Conservation (phyloP, 2,797 vertebrate genomes). For the Enteromius viviparus region DNA sequence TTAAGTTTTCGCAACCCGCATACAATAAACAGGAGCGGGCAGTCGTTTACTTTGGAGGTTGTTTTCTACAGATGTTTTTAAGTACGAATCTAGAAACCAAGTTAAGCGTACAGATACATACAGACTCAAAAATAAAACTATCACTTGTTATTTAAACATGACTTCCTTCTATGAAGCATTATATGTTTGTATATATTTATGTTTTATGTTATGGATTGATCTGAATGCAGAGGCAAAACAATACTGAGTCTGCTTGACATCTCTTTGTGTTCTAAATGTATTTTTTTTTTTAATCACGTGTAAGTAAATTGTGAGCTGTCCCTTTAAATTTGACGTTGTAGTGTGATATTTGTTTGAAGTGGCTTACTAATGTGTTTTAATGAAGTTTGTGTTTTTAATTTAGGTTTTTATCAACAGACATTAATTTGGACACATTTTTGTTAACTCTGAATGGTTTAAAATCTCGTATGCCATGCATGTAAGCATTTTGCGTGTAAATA, state of each 20-base stretch:
- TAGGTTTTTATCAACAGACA: background rate
- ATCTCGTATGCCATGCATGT: background rate
- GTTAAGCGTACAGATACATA: no score
- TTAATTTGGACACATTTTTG: background rate
- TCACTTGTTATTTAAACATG: no score
- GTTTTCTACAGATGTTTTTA: background rate
- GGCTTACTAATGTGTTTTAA: background rate
- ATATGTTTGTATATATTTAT: no score
- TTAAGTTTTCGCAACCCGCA: background rate
- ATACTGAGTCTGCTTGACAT: background rate
- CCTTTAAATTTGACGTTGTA: background rate
- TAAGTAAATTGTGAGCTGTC: background rate
- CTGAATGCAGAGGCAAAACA: background rate
- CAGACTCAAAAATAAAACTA: background rate
- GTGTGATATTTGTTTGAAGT: no score
- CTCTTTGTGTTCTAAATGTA: background rate
- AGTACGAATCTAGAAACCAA: background rate
- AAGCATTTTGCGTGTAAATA: slow-evolving; percentile 10
- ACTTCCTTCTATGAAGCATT: background rate
- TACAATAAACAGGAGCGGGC: background rate
- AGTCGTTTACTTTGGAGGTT: background rate
- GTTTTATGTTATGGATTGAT: background rate
- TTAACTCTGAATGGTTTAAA: background rate
- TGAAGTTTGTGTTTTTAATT: no score
- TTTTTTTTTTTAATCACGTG: background rate